These are phyloP conservation scores for Periophthalmodon schlosseri DNA, from an alignment of 2,113 vertebrate genomes.

Conservation along the genomic window DNA sequence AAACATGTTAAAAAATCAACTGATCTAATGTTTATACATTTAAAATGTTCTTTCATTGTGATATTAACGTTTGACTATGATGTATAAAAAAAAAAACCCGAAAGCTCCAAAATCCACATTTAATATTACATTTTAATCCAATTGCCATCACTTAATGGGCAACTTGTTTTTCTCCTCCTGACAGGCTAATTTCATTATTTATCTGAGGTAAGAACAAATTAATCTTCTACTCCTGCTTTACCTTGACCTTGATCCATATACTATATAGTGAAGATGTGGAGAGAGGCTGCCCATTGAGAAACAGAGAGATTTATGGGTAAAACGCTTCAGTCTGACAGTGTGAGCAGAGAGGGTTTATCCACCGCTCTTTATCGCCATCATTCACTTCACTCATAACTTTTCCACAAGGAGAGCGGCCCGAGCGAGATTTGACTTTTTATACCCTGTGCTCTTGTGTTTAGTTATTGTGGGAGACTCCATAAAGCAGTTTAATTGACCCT, in stretches of 20 bases:
- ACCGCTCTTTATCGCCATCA: conserved; percentile 44
- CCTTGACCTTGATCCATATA: conserved; percentile 63
- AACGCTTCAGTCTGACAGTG: conserved; percentile 8
- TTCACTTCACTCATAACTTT: conserved; percentile 55
- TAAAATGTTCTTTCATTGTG: too few relatives aligned
- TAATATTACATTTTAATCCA: conserved; percentile 42
- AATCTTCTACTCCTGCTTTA: conserved; percentile 66
- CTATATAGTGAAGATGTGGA: conserved; percentile 34
- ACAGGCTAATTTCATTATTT: conserved; percentile 76
- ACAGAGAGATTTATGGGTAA: conserved; percentile 8
- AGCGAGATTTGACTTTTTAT: conserved; percentile 1
- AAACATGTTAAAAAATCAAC: too few relatives aligned
- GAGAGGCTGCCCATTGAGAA: conserved; percentile 1
- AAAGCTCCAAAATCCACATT: conserved; percentile 6
- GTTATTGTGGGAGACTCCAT: not conserved
- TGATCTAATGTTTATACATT: too few relatives aligned
- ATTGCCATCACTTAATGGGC: conserved; percentile 29
- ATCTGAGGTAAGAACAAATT: conserved; percentile 74
- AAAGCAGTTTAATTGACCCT: not conserved
- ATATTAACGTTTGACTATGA: not conserved
- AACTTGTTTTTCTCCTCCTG: conserved; percentile 59
- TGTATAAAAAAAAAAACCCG: not conserved
- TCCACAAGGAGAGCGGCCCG: conserved; percentile 26
- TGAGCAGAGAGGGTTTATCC: conserved; percentile 38
- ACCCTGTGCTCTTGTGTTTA: conserved; percentile 3